A percentile compares a stretch with the other conserved stretches of the same genome.
Conservation (phyloP, 2,888 invertebrate species). For the Timema cristinae region DNA sequence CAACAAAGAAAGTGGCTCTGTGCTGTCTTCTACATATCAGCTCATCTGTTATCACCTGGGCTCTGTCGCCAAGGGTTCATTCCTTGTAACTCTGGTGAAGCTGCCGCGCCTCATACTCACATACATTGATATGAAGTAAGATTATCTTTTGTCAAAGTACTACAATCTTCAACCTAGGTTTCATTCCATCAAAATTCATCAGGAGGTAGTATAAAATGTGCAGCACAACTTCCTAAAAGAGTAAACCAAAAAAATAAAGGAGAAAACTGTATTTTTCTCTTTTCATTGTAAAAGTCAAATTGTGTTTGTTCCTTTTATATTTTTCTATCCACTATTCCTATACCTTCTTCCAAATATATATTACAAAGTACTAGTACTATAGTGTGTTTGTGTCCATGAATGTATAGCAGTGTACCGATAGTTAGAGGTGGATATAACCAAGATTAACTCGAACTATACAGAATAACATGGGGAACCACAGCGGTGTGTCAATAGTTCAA, state of each 20-base stretch:
- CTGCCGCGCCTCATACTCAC: conserved; percentile 83
- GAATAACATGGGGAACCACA: too few species aligned
- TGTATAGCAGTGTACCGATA: too few species aligned
- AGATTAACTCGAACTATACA: too few species aligned
- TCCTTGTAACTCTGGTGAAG: conserved; percentile 90
- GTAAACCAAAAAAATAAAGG: not conserved
- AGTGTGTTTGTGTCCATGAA: too few species aligned
- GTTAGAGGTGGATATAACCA: too few species aligned
- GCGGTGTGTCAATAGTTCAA: too few species aligned
- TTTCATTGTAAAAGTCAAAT: not conserved
- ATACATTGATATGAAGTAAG: conserved; percentile 85
- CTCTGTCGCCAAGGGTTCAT: conserved; percentile 90
- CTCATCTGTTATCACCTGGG: conserved; percentile 87
- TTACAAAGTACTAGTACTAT: not conserved
- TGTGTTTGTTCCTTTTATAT: too few species aligned
- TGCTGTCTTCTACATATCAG: conserved; percentile 61
- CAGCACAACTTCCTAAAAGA: too few species aligned
- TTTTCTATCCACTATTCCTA: too few species aligned
- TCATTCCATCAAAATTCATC: too few species aligned
- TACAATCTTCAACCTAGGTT: conserved; percentile 29
- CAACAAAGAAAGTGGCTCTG: conserved; percentile 19
- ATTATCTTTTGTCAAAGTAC: not conserved
- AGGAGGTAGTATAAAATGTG: too few species aligned
- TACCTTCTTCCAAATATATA: too few species aligned
- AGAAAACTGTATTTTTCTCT: conserved; percentile 8